Percentiles rank a stretch among this genome's conserved stretches.
These are phyloP conservation scores for Leucoraja erinaceus DNA, from an alignment of 2,113 vertebrate species.

Conservation along the genomic window DNA sequence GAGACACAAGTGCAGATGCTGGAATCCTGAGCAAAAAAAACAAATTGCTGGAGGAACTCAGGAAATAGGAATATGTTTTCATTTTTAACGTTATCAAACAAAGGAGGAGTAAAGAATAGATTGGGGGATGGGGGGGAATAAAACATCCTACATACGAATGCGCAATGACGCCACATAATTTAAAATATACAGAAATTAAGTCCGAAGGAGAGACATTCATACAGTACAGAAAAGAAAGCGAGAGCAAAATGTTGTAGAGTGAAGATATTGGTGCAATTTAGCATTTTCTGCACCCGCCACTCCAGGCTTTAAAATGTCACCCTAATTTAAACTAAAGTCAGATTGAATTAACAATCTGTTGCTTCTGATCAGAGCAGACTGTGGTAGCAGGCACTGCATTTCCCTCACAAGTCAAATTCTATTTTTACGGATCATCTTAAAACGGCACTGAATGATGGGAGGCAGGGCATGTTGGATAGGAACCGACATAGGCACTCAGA, in stretches of 20 bases:
- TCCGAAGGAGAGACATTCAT: no score
- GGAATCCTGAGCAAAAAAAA: no score
- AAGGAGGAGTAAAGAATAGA: not conserved
- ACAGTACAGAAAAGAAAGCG: not conserved
- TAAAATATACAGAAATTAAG: not conserved
- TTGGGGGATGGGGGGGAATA: no score
- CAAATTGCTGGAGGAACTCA: no score
- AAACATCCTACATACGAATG: not conserved
- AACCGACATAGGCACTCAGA: not conserved
- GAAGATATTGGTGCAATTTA: no score
- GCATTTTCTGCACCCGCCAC: not conserved
- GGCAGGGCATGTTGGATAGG: not conserved
- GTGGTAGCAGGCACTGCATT: not conserved
- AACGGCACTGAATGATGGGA: not conserved
- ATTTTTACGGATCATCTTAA: not conserved
- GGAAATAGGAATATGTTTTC: no score
- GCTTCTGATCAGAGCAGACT: not conserved
- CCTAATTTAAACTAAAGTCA: not conserved
- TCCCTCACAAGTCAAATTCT: not conserved
- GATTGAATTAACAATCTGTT: not conserved
- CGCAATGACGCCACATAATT: not conserved
- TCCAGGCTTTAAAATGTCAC: not conserved
- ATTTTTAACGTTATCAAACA: no score
- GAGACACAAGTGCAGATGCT: no score
- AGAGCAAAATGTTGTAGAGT: not conserved